Base-by-base conservation (phyloP, 2,113 vertebrate species). In the Mormyrus lacerda region DNA sequence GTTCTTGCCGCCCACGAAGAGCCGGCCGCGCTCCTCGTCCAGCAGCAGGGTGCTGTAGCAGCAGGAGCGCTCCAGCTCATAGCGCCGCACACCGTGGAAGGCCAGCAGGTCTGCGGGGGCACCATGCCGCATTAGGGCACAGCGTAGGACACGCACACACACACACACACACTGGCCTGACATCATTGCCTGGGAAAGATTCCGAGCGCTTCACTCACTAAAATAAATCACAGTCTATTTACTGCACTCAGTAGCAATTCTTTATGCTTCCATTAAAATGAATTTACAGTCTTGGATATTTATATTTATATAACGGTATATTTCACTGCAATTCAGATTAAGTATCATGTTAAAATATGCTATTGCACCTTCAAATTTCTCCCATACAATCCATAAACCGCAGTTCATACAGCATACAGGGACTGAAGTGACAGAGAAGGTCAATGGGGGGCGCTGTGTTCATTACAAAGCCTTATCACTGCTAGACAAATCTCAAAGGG, bases 1-100 rank as follows among this genome's bases (percentile, higher is more conserved):
- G 93, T 99, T 99, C 93, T 97, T 96, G 0, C 97, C 97, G 0
- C 98, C 98, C 0, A 97, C 98, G 0, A 99, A 99, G 48, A 99
- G 96, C 4, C 97, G 96, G 0, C 98, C 97, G 0, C 97, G 94
- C 90, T 99, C 98, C 93, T 99, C 98, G 0, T 99, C 98, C 94
- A 99, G 91, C 88, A 99, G 94, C 93, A 99, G 93, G 11, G 96
- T 94, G 42, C 97, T 96, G 0, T 98, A 99, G 93, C 97, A 99
- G 94, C 98, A 99, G 0, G 97, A 97, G 0, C 97, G 97, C 31
- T 97, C 97, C 91, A 98, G 93, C 10, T 96, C 93, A 44, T 96
- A 99, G 3, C 96, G 95, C 15, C 94, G 96, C 45, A 99, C 96
- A 0, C 97, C 97, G 0, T 97, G 97, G 88, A 95, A 96, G 93